These are phyloP conservation scores for Caenorhabditis brenneri DNA, from an alignment of 1,140 invertebrate genomes.

Conservation along the genomic window DNA sequence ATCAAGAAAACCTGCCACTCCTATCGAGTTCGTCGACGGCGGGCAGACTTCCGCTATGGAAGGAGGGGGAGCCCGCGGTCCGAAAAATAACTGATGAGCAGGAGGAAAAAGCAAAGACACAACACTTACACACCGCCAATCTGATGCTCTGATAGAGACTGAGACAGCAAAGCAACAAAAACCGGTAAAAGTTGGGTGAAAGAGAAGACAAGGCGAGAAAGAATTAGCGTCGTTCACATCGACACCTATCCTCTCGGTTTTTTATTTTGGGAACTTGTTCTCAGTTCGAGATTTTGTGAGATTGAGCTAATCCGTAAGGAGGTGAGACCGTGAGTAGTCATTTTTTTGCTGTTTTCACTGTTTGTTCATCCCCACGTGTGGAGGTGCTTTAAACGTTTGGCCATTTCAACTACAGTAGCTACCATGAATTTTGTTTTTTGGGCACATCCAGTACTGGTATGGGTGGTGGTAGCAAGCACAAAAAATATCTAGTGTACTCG, in stretches of 20 bases:
- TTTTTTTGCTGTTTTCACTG: too few relatives aligned
- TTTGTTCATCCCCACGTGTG: too few relatives aligned
- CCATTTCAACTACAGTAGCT: too few relatives aligned
- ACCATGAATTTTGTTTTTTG: too few relatives aligned
- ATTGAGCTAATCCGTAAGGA: too few relatives aligned
- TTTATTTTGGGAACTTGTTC: background rate
- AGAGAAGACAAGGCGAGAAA: too few relatives aligned
- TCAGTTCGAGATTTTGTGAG: too few relatives aligned
- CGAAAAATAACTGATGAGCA: slow-evolving; percentile 41
- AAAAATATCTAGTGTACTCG: too few relatives aligned
- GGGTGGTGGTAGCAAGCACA: too few relatives aligned
- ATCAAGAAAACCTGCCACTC: slow-evolving; percentile 28
- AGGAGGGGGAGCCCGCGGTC: background rate
- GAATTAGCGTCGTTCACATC: background rate
- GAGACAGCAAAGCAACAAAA: slow-evolving; percentile 14
- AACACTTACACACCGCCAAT: background rate
- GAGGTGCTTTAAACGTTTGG: too few relatives aligned
- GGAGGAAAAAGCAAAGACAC: background rate
- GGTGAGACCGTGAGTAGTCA: too few relatives aligned
- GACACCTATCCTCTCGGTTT: background rate
- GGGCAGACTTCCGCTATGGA: slow-evolving; percentile 20
- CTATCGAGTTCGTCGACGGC: slow-evolving; percentile 20
- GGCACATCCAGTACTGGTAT: too few relatives aligned
- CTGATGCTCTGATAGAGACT: background rate
- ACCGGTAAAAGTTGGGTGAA: slow-evolving; percentile 11